Base-by-base conservation (phyloP, 2,888 invertebrate genomes). In the Lithophane ornitopus region DNA sequence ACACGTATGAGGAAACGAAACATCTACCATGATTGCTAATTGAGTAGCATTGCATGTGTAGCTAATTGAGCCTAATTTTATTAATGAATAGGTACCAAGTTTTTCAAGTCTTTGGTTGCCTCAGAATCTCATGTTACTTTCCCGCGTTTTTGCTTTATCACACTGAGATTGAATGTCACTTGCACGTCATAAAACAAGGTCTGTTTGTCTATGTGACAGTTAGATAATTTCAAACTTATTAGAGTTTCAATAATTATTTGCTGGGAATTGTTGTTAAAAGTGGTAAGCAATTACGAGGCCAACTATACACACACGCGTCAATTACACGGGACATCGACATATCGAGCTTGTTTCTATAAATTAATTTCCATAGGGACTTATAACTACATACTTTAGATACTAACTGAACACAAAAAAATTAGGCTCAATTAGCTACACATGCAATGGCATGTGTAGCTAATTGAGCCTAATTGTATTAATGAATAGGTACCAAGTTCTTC, bases 251-350 rank as follows among this genome's bases (percentile, higher is more conserved):
- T 34, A 34, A 34, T 34, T 34, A 34, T 19, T 44, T 26, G 26
- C 19, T 26, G 12, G 0, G 3, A 26, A 16, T 9, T 16, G 22
- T 34, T 34, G 16, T 6, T 16, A 52, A 52, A 34, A 67, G 16
- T 52, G 34, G 11, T 26, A 49, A 67, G 19, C 34, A 34, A 16
- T 66, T n/a, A 49, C 14, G 4, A n/a, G n/a, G 16, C 11, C 22
- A 14, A 49, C n/a, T n/a, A 34, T 34, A 73, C 62, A 63, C 78
- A 78, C 74, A 73, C 72, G 67, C 70, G 12, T 56, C 59, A 72
- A 71, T 61, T 75, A 77, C 67, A 76, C 61, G 12, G 44, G 46
- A 63, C 76, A 80, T 75, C 71, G 46, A 70, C 49, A 80, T 34
- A 34, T 67, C 46, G 46, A 62, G 59, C 67, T 22, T 65, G 67